Conservation (phyloP, 2,888 invertebrate species). For the Drosophila imparisetae region DNA sequence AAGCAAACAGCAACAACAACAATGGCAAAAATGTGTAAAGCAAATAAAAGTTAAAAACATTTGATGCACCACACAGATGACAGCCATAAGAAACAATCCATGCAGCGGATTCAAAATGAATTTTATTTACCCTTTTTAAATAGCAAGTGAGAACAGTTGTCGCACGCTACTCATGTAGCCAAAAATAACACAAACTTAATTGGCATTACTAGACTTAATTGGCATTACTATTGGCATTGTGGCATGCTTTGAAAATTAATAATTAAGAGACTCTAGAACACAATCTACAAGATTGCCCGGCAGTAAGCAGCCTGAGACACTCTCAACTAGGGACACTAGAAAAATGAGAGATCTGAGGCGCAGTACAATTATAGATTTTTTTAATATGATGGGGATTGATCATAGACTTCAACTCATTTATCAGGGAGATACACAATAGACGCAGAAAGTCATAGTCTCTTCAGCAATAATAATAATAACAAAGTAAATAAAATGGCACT, state of each 20-base stretch:
- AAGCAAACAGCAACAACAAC: conserved; percentile 52
- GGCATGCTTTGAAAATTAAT: background rate
- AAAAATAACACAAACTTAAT: background rate
- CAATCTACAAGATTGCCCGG: background rate
- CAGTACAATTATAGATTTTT: too few species aligned
- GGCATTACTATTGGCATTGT: background rate
- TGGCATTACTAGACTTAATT: background rate
- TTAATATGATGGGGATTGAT: too few species aligned
- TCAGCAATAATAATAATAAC: background rate
- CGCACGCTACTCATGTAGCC: background rate
- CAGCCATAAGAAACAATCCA: conserved; percentile 33
- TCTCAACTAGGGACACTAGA: background rate
- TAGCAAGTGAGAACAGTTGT: background rate
- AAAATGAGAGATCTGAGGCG: background rate
- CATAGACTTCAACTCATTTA: background rate
- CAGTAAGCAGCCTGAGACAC: background rate
- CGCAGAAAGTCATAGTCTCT: too few species aligned
- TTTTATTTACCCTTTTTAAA: conserved; percentile 5
- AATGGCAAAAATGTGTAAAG: conserved; percentile 54
- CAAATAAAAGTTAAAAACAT: conserved; percentile 81
- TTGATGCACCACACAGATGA: conserved; percentile 54
- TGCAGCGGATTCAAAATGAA: background rate
- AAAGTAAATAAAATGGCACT: background rate
- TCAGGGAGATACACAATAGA: background rate
- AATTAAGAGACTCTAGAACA: too few species aligned